Evolutionary conservation across 1,140 invertebrate species (phyloP).

Genomic region (Drosophila asahinai): DNA sequence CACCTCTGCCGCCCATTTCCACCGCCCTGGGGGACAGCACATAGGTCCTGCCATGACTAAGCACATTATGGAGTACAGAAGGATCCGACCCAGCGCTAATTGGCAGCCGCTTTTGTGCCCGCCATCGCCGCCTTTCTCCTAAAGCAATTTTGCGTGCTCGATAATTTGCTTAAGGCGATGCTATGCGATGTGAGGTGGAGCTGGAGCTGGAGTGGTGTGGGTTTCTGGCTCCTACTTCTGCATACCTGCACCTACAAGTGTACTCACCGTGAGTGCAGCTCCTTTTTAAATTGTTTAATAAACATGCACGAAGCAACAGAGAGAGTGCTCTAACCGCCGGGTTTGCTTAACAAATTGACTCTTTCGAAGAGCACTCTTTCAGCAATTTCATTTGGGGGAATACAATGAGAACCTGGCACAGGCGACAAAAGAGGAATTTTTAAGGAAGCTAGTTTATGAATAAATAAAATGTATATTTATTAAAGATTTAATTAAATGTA

Average conservation of each 20-base stretch:
- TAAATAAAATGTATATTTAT: too few species aligned
- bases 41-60: slow-evolving; percentile 69
- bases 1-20: slow-evolving; percentile 12
- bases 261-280: slow-evolving; percentile 24
- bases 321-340: slow-evolving; percentile 1
- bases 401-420: slow-evolving; percentile 8
- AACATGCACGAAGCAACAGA: slow-evolving; percentile 7
- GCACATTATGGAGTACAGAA: slow-evolving; percentile 55
- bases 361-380: slow-evolving; percentile 8
- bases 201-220: not conserved
- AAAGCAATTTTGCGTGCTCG: slow-evolving; percentile 71
- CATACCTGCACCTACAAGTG: slow-evolving; percentile 3
- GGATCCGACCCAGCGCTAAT: slow-evolving; percentile 60
- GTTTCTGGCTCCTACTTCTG: slow-evolving; percentile 1
- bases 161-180: slow-evolving; percentile 73
- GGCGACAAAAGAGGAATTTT: slow-evolving; percentile 3
- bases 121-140: slow-evolving; percentile 45
- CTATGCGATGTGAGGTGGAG: slow-evolving; percentile 5
- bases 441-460: too few species aligned
- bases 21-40: slow-evolving; percentile 2
- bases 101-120: slow-evolving; percentile 69
- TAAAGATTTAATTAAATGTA: too few species aligned
- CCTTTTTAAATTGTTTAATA: slow-evolving; percentile 54
- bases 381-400: slow-evolving; percentile 14
- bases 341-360: slow-evolving; percentile 45